Evolutionary conservation across 2,888 invertebrate genomes (phyloP).

Genomic region (Mesochorus sp.): DNA sequence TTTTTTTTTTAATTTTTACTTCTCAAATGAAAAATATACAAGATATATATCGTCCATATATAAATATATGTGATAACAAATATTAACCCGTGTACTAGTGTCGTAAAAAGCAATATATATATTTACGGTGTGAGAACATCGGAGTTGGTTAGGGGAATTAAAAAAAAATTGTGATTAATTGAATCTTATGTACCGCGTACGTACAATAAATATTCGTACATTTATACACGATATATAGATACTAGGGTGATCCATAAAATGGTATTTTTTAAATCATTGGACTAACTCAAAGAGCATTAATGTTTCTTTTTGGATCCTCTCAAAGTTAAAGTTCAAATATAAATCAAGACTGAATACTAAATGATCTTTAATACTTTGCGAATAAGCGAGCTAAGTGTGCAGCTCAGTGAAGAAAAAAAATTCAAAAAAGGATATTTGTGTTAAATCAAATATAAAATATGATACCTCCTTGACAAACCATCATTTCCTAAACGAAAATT

Average conservation of each 20-base stretch:
- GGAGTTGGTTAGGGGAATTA: neutral
- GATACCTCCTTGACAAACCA: neutral
- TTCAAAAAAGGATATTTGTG: neutral
- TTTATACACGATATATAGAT: slow-evolving; percentile 5
- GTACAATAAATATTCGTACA: neutral
- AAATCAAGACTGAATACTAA: too few species aligned
- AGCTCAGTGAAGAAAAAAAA: neutral
- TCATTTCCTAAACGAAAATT: too few species aligned
- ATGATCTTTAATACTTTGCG: too few species aligned
- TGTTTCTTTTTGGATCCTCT: too few species aligned
- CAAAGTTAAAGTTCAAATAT: too few species aligned
- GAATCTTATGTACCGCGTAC: neutral
- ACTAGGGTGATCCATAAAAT: too few species aligned
- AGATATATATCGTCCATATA: neutral
- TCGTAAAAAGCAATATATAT: neutral
- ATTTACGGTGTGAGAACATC: slow-evolving; percentile 48
- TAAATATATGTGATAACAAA: neutral
- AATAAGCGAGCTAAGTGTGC: too few species aligned
- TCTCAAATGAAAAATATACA: neutral
- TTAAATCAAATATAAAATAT: neutral
- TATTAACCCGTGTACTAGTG: neutral
- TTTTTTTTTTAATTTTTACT: neutral
- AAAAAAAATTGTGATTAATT: neutral
- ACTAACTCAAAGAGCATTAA: too few species aligned
- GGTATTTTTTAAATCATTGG: too few species aligned